Evolutionary conservation across 30 jellyfish, hydroid and myxozoan genomes (phyloP).

Genomic region (Pseudorhiza aurosa): DNA sequence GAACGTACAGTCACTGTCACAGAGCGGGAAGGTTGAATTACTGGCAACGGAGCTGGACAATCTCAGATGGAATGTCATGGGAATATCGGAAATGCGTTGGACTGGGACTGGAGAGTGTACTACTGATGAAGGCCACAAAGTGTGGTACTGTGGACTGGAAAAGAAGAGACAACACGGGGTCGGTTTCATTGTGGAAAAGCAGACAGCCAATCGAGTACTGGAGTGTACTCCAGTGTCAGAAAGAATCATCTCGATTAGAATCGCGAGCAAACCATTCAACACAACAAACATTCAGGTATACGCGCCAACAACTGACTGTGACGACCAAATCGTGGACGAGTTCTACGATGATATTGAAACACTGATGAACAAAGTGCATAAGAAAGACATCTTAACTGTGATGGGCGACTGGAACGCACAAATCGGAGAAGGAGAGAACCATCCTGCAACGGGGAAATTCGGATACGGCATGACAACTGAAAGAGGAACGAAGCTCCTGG

Average conservation of each 20-base stretch:
- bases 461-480: constrained; percentile 5
- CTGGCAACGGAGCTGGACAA: constrained; percentile 45
- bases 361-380: constrained; percentile 21
- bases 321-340: constrained; percentile 39
- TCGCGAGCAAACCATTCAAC: constrained; percentile 52
- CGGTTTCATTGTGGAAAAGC: constrained; percentile 41
- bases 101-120: constrained; percentile 39
- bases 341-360: constrained; percentile 47
- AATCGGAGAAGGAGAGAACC: constrained; percentile 4
- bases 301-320: constrained; percentile 55
- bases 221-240: too few species aligned
- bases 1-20: constrained; percentile 29
- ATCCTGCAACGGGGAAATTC: constrained; percentile 1
- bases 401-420: constrained; percentile 30
- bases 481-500: constrained; percentile 20
- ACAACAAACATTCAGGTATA: constrained; percentile 42
- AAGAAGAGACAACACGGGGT: constrained; percentile 47
- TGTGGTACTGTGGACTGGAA: too few species aligned
- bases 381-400: constrained; percentile 18
- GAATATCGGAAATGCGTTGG: constrained; percentile 60
- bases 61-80: constrained; percentile 30
- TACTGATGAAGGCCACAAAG: constrained; percentile 49
- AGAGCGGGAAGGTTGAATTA: constrained; percentile 32
- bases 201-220: constrained; percentile 30
- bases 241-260: constrained; percentile 13